Evolutionary conservation across 2,113 vertebrate genomes (phyloP), one percentile per base, ranked within the genome.

Genomic region (Charina bottae): DNA sequence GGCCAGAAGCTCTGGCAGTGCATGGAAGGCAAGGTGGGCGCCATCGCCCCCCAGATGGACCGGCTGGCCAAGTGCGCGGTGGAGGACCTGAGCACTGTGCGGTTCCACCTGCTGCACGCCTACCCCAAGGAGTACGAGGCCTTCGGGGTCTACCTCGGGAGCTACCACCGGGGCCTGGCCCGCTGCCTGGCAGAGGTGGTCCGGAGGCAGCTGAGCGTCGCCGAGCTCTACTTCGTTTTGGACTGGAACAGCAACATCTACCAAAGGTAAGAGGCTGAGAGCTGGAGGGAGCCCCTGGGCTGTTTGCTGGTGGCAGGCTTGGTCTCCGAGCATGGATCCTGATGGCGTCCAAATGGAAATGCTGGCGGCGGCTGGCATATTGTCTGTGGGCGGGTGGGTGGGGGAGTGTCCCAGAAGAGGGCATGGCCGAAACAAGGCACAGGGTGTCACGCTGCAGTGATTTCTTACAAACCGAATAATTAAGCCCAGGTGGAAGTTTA

Each of bases 241-340:
- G 98, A 99, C 93, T 99, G 98, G 98, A 97, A 98, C 93, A 97
- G 98, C 96, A 98, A 98, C 92, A 96, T 98, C 83, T 99, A 99
- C 96, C 96, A 97, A 94, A 98, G 98, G 99, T 99, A 90, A 94
- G 95, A 0, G 26, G 9, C 11, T 3, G 2, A 13, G 49, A 9
- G 4, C 8, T 1, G n/a, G 49, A 56, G 58, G 2, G 46, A 17
- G 28, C 5, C 64, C 28, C 64, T 13, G 6, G 19, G 49, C 49
- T 49, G 49, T 7, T 49, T 49, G 49, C 6, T 49, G 49, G 49
- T 49, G 49, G 49, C 5, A 15, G n/a, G 64, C 15, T 17, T n/a
- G 64, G 12, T 13, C 28, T 33, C 64, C 28, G 1, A 13, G 12
- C 28, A 33, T 15, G 6, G 68, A 37, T 33, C 33, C 33, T 19